Percentiles rank a stretch among this genome's conserved stretches.
Evolutionary conservation across 2,797 vertebrate species (phyloP).

Genomic region (Thripadectes ignobilis): DNA sequence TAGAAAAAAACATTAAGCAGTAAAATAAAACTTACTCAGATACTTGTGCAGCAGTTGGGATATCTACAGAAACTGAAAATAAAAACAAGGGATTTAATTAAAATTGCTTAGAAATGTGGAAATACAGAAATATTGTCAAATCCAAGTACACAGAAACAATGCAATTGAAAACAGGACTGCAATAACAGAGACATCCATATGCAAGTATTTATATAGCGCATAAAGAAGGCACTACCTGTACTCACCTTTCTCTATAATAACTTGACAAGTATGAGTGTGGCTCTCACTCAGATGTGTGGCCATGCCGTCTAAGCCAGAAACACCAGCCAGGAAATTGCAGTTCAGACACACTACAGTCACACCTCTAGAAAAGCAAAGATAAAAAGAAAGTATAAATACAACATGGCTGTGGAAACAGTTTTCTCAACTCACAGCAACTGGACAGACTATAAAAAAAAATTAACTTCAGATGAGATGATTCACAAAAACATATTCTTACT

Average conservation of each 20-base stretch:
- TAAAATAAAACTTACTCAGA: slow-evolving; percentile 81
- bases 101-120: slow-evolving; percentile 28
- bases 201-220: not conserved
- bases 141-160: not conserved
- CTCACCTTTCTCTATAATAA: slow-evolving; percentile 87
- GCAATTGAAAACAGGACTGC: not conserved
- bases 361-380: slow-evolving; percentile 74
- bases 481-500: not conserved
- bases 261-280: slow-evolving; percentile 87
- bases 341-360: slow-evolving; percentile 90
- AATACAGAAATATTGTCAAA: not conserved
- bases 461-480: not conserved
- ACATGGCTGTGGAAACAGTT: not conserved
- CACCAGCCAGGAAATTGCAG: slow-evolving; percentile 89
- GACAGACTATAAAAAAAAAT: not conserved
- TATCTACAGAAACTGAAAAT: slow-evolving; percentile 79
- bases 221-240: not conserved
- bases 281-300: slow-evolving; percentile 87
- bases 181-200: not conserved
- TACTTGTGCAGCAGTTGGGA: slow-evolving; percentile 73
- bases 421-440: not conserved
- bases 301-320: slow-evolving; percentile 88
- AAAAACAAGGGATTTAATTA: slow-evolving; percentile 73
- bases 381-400: not conserved
- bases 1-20: not conserved